Conservation (phyloP, 2,888 invertebrate genomes). For the Choreutis nemorana region DNA sequence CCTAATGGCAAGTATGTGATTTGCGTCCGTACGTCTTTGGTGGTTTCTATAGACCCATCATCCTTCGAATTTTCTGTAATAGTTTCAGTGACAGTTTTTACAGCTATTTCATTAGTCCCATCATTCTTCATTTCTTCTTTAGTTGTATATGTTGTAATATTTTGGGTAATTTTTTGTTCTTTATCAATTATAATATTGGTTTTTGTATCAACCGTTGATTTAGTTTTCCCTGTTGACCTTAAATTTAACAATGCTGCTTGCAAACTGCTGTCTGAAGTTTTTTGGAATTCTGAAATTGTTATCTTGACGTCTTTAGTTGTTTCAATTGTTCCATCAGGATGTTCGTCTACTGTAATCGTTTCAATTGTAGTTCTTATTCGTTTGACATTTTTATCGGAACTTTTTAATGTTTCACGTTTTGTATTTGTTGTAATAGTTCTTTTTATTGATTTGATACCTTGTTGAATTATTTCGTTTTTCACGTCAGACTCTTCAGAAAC, state of each 20-base stretch:
- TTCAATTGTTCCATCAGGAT: conserved; percentile 64
- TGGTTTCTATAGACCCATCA: conserved; percentile 51
- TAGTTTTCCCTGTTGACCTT: conserved; percentile 45
- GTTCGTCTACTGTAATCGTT: conserved; percentile 51
- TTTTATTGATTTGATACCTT: conserved; percentile 36
- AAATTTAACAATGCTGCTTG: conserved; percentile 54
- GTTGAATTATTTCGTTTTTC: conserved; percentile 37
- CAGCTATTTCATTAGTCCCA: conserved; percentile 44
- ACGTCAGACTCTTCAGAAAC: conserved; percentile 44
- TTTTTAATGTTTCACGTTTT: conserved; percentile 53
- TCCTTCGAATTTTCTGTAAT: conserved; percentile 46
- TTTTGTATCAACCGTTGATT: conserved; percentile 54
- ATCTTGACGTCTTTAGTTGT: conserved; percentile 62
- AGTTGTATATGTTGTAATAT: conserved; percentile 44
- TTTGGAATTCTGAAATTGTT: conserved; percentile 57
- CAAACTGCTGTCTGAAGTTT: conserved; percentile 47
- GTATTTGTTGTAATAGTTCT: conserved; percentile 54
- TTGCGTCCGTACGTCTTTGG: conserved; percentile 56
- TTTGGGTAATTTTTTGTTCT: conserved; percentile 50
- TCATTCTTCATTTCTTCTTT: conserved; percentile 51
- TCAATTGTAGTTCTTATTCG: conserved; percentile 67
- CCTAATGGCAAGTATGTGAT: conserved; percentile 57
- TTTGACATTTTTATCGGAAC: conserved; percentile 58
- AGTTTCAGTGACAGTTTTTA: conserved; percentile 54
- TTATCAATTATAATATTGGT: conserved; percentile 51